A percentile compares a stretch with the other conserved stretches of the same genome.
Conservation (phyloP, 2,888 invertebrate species). For the Megalurothrips usitatus region DNA sequence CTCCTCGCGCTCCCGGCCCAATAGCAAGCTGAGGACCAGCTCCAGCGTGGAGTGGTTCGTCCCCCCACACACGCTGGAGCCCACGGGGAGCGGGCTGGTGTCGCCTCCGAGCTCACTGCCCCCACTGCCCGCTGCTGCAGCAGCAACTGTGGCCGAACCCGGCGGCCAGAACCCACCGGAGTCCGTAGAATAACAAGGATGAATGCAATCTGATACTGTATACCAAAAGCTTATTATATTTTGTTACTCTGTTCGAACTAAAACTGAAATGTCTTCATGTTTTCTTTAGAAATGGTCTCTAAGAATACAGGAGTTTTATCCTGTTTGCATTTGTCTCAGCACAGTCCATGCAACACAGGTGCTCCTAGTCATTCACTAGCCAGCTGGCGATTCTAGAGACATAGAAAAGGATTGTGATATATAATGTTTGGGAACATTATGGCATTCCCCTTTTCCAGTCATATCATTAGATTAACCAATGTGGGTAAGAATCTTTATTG, state of each 20-base stretch:
- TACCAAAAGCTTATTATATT: neutral
- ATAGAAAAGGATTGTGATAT: neutral
- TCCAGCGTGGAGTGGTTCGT: constrained; percentile 12
- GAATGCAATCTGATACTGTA: neutral
- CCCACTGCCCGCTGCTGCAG: neutral
- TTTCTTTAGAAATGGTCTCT: too few species aligned
- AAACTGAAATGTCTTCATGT: too few species aligned
- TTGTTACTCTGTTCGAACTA: too few species aligned
- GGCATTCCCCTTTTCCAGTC: neutral
- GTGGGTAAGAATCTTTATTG: too few species aligned
- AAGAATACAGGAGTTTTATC: too few species aligned
- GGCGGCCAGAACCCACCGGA: too few species aligned
- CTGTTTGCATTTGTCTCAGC: too few species aligned
- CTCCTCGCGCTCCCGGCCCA: neutral
- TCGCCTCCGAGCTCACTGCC: neutral
- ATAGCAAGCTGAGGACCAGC: neutral
- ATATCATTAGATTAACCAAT: neutral
- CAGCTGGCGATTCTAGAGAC: too few species aligned
- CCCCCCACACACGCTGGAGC: neutral
- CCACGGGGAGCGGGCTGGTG: neutral
- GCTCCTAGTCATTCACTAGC: too few species aligned
- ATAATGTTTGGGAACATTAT: neutral
- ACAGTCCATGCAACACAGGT: too few species aligned
- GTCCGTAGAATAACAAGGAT: too few species aligned
- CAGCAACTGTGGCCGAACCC: too few species aligned